phyloP scores from a whole-genome alignment of 1,140 invertebrate genomes.

The Paralvinella palmiformis region DNA sequence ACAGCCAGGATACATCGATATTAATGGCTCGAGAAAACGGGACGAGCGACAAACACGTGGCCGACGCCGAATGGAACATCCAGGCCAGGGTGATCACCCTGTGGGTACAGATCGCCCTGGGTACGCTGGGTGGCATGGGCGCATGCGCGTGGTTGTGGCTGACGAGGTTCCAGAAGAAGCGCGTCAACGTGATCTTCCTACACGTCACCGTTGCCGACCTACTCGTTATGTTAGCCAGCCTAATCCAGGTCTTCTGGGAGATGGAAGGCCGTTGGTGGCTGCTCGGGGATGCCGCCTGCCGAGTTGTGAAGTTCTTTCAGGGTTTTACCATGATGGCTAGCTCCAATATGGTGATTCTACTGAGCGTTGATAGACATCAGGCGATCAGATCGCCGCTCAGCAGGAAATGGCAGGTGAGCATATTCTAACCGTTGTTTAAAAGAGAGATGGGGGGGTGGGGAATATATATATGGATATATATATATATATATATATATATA shows the following conservation, averaged over 20 bases:
- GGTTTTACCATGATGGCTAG: background rate
- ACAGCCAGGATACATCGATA: too few species aligned
- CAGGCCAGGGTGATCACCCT: background rate
- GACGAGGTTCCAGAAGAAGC: slow-evolving; percentile 26
- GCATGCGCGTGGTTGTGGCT: slow-evolving; percentile 36
- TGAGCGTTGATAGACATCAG: background rate
- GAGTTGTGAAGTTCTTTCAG: background rate
- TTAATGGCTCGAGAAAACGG: too few species aligned
- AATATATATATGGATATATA: too few species aligned
- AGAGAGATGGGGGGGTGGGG: too few species aligned
- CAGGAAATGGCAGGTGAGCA: too few species aligned
- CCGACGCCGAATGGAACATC: slow-evolving; percentile 10
- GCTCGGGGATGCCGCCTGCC: background rate
- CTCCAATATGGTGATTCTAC: background rate
- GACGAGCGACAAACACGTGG: slow-evolving; percentile 6
- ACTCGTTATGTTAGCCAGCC: slow-evolving; percentile 38
- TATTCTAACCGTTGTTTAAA: too few species aligned
- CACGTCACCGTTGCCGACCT: slow-evolving; percentile 46
- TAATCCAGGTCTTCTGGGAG: background rate
- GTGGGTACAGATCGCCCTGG: slow-evolving; percentile 22
- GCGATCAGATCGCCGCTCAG: background rate
- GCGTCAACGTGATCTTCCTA: slow-evolving; percentile 44
- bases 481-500: too few species aligned
- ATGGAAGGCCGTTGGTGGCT: background rate
- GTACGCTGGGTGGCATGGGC: slow-evolving; percentile 28